Percentiles rank a stretch among this genome's conserved stretches.
phyloP scores from a whole-genome alignment of 2,888 invertebrate genomes.

The Lasioglossum villosulum region DNA sequence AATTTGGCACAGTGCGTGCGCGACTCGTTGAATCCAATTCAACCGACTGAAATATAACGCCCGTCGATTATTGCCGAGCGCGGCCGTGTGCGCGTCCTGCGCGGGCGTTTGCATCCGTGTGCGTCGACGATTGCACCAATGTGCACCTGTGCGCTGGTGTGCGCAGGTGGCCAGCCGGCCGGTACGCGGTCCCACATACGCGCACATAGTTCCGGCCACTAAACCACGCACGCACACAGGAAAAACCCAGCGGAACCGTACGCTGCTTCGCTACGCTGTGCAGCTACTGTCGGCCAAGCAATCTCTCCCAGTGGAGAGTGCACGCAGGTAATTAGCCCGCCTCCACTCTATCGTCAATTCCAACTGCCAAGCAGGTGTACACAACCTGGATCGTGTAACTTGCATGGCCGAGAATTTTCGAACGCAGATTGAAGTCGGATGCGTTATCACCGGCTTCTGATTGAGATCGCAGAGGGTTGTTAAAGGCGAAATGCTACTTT shows the following conservation, averaged over 20 bases:
- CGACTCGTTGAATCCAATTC: conserved; percentile 73
- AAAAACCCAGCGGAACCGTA: conserved; percentile 7
- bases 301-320: conserved; percentile 65
- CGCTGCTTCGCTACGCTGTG: neutral
- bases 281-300: conserved; percentile 53
- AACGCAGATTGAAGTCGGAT: neutral
- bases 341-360: conserved; percentile 65
- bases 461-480: neutral
- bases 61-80: conserved; percentile 66
- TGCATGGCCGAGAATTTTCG: neutral
- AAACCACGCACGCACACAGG: neutral
- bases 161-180: neutral
- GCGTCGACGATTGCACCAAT: neutral
- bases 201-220: neutral
- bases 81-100: neutral
- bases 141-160: neutral
- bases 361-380: conserved; percentile 52
- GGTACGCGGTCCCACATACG: neutral
- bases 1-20: conserved; percentile 65
- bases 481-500: neutral
- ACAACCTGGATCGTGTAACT: neutral
- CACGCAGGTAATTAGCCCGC: conserved; percentile 67
- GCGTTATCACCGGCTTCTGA: neutral
- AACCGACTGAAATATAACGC: conserved; percentile 70
- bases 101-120: neutral